Evolutionary conservation across 2,888 invertebrate species (phyloP).

Genomic region (Sarcophaga carnaria): DNA sequence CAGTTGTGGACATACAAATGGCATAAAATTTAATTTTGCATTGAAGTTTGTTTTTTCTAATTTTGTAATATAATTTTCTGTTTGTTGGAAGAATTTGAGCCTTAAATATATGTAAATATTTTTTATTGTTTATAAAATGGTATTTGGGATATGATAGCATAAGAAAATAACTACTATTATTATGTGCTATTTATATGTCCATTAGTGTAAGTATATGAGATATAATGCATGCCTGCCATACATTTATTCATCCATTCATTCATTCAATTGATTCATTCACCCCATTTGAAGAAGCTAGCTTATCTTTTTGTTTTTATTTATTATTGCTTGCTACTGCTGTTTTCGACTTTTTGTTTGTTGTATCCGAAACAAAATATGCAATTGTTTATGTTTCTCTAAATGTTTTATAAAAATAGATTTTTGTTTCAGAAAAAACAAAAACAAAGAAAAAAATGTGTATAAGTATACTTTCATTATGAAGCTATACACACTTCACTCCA

Average conservation of each 20-base stretch:
- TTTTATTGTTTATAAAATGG: no score
- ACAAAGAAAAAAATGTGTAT: constrained; percentile 22
- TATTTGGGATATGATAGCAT: no score
- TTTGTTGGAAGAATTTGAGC: no score
- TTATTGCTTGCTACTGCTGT: constrained; percentile 49
- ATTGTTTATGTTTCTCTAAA: constrained; percentile 63
- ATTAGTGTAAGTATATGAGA: no score
- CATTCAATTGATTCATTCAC: constrained; percentile 50
- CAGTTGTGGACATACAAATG: no score
- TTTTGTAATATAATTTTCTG: no score
- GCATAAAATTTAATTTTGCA: no score
- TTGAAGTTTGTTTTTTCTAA: no score
- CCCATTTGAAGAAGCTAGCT: constrained; percentile 38
- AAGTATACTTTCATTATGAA: constrained; percentile 35
- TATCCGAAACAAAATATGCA: constrained; percentile 59
- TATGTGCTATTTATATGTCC: no score
- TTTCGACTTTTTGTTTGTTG: constrained; percentile 26
- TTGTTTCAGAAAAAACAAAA: neutral
- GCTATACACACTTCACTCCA: constrained; percentile 39
- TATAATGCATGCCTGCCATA: constrained; percentile 24
- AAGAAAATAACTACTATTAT: no score
- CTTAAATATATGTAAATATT: no score
- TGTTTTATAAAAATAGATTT: constrained; percentile 68
- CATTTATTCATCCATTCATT: constrained; percentile 34
- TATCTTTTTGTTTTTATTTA: constrained; percentile 51